Base-by-base conservation (phyloP, 2,888 invertebrate genomes). In the Chloroclysta siterata region DNA sequence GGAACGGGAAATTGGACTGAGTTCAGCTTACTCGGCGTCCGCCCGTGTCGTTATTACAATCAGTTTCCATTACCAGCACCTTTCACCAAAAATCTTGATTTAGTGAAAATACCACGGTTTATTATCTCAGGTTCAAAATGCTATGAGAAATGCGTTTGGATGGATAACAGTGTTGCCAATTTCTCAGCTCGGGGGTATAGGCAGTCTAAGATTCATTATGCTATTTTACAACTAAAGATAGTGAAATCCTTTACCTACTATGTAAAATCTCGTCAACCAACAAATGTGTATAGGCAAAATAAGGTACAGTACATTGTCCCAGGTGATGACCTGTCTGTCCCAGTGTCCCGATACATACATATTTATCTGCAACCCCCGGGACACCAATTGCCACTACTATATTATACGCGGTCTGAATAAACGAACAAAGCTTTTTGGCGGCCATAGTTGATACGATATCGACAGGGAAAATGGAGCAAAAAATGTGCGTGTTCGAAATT, bases 1-100 rank as follows among this genome's bases (percentile, higher is more conserved):
- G 83, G 75, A 73, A 73, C 76, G 80, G 84, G 85, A 89, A 88
- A 89, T 90, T 89, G 88, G 85, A 84, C 76, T 80, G 85, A 86
- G 81, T 85, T 85, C 83, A 82, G 85, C 86, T 87, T 82, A 83
- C 75, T 77, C 79, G 70, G 75, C 80, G 71, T 78, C 75, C 74
- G 76, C 46, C 55, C 52, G 60, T 53, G 53, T 54, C 61, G 54
- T 61, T 65, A 61, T 65, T 61, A 65, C 65, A 61, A 58, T 65
- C 56, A 57, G 65, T 65, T 65, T 65, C 60, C 48, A 60, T 65
- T 60, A 56, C 51, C 6, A 15, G 28, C 50, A 36, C 28, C 42
- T 57, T 50, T 50, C 14, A 29, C 15, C 50, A 15, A 42, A 46
- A 46, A 17, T 10, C 46, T 46, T 17, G 10, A 17, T 46, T 17